phyloP scores from a whole-genome alignment of 1,140 invertebrate genomes.

The Aphaenogaster floridana region DNA sequence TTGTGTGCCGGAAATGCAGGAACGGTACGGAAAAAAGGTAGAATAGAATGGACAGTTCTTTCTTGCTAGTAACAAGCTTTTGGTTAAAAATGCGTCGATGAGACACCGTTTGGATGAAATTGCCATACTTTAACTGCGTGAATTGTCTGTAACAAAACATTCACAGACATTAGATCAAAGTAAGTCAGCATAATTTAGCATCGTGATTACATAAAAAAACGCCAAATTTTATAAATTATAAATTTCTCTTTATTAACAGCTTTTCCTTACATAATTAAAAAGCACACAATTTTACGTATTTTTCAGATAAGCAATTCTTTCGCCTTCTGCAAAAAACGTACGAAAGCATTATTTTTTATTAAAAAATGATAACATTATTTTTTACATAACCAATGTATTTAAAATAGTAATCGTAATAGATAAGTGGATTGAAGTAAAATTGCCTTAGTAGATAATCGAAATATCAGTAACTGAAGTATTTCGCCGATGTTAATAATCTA shows the following conservation, averaged over 20 bases:
- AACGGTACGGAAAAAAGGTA: slow-evolving; percentile 33
- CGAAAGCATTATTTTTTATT: background rate
- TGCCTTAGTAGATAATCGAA: background rate
- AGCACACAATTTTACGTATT: background rate
- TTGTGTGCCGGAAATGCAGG: slow-evolving; percentile 53
- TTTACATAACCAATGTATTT: slow-evolving; percentile 6
- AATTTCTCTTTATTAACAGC: background rate
- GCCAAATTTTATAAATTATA: background rate
- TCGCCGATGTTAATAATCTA: background rate
- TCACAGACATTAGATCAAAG: background rate
- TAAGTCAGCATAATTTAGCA: background rate
- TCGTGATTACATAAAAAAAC: background rate
- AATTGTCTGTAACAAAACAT: background rate
- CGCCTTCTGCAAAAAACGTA: background rate
- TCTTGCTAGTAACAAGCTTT: slow-evolving; percentile 28
- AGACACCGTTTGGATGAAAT: background rate
- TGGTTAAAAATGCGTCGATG: slow-evolving; percentile 20
- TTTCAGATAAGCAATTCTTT: background rate
- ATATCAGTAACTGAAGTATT: background rate
- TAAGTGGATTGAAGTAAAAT: background rate
- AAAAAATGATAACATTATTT: background rate
- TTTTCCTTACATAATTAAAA: background rate
- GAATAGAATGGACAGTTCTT: background rate
- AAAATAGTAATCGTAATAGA: background rate
- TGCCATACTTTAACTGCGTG: background rate